phyloP scores from a whole-genome alignment of 2,113 vertebrate species.

The Podarcis muralis region DNA sequence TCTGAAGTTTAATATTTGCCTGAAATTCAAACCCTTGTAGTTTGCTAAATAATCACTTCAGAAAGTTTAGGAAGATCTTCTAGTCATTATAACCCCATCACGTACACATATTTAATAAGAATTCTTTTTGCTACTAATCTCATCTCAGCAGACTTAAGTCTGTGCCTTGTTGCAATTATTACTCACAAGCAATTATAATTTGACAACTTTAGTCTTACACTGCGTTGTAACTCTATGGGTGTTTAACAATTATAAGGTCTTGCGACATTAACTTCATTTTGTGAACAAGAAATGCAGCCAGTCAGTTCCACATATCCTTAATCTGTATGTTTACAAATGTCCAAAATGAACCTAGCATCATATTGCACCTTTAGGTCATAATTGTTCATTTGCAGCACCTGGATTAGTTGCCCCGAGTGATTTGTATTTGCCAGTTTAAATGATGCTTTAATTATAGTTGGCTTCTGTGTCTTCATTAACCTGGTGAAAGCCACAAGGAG shows the following conservation, averaged over 20 bases:
- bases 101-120: conserved; percentile 30
- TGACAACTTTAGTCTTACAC: conserved; percentile 49
- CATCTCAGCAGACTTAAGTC: conserved; percentile 39
- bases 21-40: conserved; percentile 29
- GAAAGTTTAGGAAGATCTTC: conserved; percentile 54
- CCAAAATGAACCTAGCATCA: background rate
- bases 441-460: background rate
- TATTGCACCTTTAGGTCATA: background rate
- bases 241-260: conserved; percentile 42
- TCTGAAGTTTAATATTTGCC: conserved; percentile 29
- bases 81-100: conserved; percentile 52
- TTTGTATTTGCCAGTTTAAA: background rate
- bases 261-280: conserved; percentile 22
- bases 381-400: background rate
- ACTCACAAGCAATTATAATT: conserved; percentile 61
- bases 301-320: conserved; percentile 29
- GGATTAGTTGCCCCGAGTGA: background rate
- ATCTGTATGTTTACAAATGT: background rate
- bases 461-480: background rate
- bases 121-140: conserved; percentile 61
- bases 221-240: conserved; percentile 45
- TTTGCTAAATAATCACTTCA: conserved; percentile 41
- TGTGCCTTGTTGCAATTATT: conserved; percentile 53
- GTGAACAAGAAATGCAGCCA: conserved; percentile 22
- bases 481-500: background rate